Evolutionary conservation across 53 echinoderm and acorn worm species (phyloP), one percentile per base, ranked within the genome.

Genomic region (Crossaster papposus): DNA sequence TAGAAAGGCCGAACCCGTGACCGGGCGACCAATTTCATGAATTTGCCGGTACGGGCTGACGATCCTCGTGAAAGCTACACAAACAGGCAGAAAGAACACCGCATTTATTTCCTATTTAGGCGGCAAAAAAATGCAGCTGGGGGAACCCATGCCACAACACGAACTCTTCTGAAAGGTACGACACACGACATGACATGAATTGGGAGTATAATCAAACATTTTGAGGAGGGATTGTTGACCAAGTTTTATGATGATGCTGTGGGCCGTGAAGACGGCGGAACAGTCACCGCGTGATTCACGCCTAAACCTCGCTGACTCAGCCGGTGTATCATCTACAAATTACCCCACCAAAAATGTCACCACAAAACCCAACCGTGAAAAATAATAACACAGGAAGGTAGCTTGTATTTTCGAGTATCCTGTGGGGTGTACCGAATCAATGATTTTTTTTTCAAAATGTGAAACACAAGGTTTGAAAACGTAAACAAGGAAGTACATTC

Each of bases 401-500:
- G 50, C 31, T 22, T 54, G 30, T 84, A 72, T 54, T 52, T 72
- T 35, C 37, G 73, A 12, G 36, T 20, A 70, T 68, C 50, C 22
- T 6, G 20, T 14, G 20, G n/a, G 71, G 28, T 23, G 24, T n/a
- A 4, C 20, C 51, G 70, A 12, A 51, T 72, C 36, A 38, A 24
- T 71, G 17, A 15, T 51, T 52, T 77, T 84, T 31, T 36, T 13
- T 70, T 70, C 24, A 64, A 65, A 51, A 65, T 54, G 8, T 30
- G 5, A 51, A 36, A 58, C 28, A 38, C 82, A 78, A 65, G 51
- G 82, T 91, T 86, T 76, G 76, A 71, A 71, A 75, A 75, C 55
- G 76, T 83, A 83, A 84, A 91, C 84, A 77, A 91, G 78, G 79
- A 91, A 80, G 79, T 91, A 79, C 44, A 83, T 52, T 14, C 35